These are phyloP conservation scores for Neolamprologus ventralis DNA, from an alignment of 2,113 vertebrate genomes.

Conservation along the genomic window DNA sequence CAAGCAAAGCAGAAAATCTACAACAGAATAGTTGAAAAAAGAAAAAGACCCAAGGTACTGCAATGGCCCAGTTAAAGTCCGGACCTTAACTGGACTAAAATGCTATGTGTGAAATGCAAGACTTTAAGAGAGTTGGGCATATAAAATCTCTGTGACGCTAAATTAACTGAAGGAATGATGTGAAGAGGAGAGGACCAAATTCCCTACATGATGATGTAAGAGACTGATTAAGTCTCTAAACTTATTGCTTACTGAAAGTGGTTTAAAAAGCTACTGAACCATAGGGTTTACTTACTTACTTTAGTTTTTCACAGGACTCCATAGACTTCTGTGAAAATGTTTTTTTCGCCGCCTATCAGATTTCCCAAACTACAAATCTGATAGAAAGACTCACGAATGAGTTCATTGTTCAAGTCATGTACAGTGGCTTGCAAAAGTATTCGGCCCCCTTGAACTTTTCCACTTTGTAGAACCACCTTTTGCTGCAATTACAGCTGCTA, in stretches of 20 bases:
- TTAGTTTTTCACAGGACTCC: background rate
- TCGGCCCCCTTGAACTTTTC: rapidly evolving
- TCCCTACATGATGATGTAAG: background rate
- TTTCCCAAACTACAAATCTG: background rate
- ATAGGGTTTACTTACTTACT: background rate
- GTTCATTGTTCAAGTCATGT: background rate
- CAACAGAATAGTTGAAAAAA: background rate
- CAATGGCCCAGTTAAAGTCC: background rate
- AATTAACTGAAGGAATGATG: background rate
- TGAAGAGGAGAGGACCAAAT: background rate
- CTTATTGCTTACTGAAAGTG: background rate
- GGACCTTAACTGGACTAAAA: background rate
- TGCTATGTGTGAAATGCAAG: background rate
- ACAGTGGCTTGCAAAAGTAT: background rate
- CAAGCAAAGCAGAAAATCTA: background rate
- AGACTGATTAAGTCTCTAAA: background rate
- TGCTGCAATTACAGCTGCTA: background rate
- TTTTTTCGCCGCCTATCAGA: rapidly evolving
- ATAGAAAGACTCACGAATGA: background rate
- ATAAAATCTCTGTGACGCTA: background rate
- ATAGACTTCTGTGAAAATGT: background rate
- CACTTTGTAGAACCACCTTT: rapidly evolving
- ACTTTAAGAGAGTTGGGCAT: background rate
- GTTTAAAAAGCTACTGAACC: background rate
- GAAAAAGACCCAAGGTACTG: background rate